Conservation (phyloP, 2,888 invertebrate species). For the Muschampia plurimacula region DNA sequence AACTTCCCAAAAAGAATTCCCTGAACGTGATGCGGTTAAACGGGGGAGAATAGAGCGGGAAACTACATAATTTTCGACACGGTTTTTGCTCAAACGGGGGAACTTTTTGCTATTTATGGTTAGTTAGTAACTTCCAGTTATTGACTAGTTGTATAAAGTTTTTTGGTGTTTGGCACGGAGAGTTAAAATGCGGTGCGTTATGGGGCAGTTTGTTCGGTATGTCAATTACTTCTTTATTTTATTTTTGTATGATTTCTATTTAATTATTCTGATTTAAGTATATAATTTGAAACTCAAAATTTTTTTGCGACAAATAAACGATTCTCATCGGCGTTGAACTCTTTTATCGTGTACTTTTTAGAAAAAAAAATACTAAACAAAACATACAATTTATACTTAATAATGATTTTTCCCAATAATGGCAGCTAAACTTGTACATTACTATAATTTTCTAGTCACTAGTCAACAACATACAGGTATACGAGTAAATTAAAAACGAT, state of each 20-base stretch:
- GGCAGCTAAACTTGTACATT: no score
- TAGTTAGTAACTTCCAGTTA: background rate
- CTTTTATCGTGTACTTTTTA: no score
- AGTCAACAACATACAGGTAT: no score
- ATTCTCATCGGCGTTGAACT: no score
- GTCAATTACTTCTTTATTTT: background rate
- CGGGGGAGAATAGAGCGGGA: slow-evolving; percentile 55
- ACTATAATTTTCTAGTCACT: no score
- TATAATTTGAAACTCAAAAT: background rate
- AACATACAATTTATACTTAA: no score
- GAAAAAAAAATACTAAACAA: no score
- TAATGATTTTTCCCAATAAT: no score
- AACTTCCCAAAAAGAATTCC: slow-evolving; percentile 68
- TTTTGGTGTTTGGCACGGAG: slow-evolving; percentile 4
- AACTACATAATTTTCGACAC: slow-evolving; percentile 55
- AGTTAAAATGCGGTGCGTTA: background rate
- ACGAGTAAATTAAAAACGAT: no score
- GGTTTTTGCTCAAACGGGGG: slow-evolving; percentile 20
- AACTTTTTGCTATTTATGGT: slow-evolving; percentile 13
- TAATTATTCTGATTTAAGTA: no score
- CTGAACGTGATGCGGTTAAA: slow-evolving; percentile 65
- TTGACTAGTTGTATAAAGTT: background rate
- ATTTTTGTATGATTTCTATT: no score
- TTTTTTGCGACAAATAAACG: no score
- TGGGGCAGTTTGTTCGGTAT: background rate